These are phyloP conservation scores for Lutraria rhynchaena DNA, from an alignment of 1,140 invertebrate genomes.

Conservation along the genomic window DNA sequence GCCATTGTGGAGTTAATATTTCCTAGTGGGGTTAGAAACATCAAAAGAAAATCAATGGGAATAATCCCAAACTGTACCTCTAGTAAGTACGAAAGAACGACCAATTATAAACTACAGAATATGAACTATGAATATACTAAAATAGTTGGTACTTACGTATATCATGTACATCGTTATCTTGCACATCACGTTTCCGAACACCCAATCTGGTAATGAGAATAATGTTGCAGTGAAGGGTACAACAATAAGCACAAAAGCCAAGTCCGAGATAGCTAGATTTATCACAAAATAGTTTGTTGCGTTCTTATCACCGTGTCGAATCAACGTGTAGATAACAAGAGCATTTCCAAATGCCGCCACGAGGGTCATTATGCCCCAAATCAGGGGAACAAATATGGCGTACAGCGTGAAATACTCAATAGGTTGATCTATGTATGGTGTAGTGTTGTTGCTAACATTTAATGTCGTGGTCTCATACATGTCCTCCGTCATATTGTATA, in stretches of 20 bases:
- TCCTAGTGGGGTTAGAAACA: too few relatives aligned
- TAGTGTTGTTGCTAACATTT: background rate
- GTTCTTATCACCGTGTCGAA: slow-evolving; percentile 91
- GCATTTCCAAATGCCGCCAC: slow-evolving; percentile 94
- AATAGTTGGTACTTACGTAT: slow-evolving; percentile 85
- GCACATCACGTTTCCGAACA: slow-evolving; percentile 94
- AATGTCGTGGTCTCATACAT: background rate
- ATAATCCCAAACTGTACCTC: too few relatives aligned
- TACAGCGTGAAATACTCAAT: background rate
- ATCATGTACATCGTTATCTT: slow-evolving; percentile 90
- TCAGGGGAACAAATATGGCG: slow-evolving; percentile 88
- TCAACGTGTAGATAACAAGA: slow-evolving; percentile 90
- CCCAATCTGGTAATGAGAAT: slow-evolving; percentile 86
- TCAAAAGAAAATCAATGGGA: too few relatives aligned
- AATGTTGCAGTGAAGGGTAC: slow-evolving; percentile 87
- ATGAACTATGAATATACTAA: too few relatives aligned
- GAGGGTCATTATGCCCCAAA: slow-evolving; percentile 93
- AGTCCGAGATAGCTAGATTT: slow-evolving; percentile 92
- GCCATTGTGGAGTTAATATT: too few relatives aligned
- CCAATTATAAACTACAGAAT: too few relatives aligned
- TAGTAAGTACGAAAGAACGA: too few relatives aligned
- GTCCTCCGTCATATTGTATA: background rate
- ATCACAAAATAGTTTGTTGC: slow-evolving; percentile 96
- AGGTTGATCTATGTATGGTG: background rate
- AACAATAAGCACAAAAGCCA: slow-evolving; percentile 97